Evolutionary conservation across 2,797 vertebrate species (phyloP).

Genomic region (Aulostomus chinensis): DNA sequence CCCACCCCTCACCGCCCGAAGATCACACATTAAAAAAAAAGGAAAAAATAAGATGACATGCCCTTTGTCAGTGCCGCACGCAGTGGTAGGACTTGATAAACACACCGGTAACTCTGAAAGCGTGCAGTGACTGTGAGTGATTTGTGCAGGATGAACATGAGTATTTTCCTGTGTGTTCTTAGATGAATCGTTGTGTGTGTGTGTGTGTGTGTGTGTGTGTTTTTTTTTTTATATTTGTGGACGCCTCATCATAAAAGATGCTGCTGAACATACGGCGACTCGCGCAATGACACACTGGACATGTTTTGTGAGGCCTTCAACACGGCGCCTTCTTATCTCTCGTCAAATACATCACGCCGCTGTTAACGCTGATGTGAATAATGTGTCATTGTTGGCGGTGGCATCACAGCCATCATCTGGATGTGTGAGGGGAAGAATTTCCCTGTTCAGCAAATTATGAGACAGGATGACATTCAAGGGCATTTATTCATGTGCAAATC

Average conservation of each 20-base stretch:
- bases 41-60: slow-evolving; percentile 72
- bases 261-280: slow-evolving; percentile 40
- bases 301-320: slow-evolving; percentile 54
- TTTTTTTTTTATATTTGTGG: no score
- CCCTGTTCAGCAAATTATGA: slow-evolving; percentile 62
- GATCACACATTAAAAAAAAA: slow-evolving; percentile 40
- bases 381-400: slow-evolving; percentile 49
- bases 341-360: slow-evolving; percentile 39
- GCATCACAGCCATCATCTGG: slow-evolving; percentile 48
- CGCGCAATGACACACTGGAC: not conserved
- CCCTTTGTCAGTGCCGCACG: slow-evolving; percentile 64
- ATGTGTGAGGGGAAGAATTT: slow-evolving; percentile 50
- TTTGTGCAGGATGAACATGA: slow-evolving; percentile 59
- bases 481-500: slow-evolving; percentile 73
- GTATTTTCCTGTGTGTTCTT: slow-evolving; percentile 16
- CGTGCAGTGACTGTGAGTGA: slow-evolving; percentile 71
- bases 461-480: slow-evolving; percentile 67
- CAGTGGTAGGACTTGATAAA: slow-evolving; percentile 53
- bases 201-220: not conserved
- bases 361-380: slow-evolving; percentile 35
- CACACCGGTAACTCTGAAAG: slow-evolving; percentile 69
- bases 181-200: slow-evolving; percentile 17
- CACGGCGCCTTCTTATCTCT: slow-evolving; percentile 42
- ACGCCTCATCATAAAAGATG: slow-evolving; percentile 57
- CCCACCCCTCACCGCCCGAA: slow-evolving; percentile 48